Evolutionary conservation across 2,113 vertebrate species (phyloP).

Genomic region (Lasiurus cinereus): DNA sequence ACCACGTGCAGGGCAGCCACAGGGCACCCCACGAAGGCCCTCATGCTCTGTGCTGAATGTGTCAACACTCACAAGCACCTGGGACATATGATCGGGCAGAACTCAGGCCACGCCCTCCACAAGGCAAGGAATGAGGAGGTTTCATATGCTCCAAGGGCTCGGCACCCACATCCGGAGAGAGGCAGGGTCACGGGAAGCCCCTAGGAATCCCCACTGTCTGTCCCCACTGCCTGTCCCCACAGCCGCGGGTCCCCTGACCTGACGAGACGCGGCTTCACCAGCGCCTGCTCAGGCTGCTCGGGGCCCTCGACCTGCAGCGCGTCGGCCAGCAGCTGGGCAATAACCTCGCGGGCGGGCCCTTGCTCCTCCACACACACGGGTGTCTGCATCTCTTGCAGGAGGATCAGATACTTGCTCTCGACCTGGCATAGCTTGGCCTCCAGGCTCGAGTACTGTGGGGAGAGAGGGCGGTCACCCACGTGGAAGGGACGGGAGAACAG

Average conservation of each 20-base stretch:
- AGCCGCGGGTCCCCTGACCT: constrained; percentile 86
- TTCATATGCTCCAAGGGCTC: no score
- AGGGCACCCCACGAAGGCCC: no score
- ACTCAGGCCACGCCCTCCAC: no score
- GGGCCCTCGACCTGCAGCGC: constrained; percentile 93
- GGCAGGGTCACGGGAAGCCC: no score
- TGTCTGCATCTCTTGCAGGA: constrained; percentile 96
- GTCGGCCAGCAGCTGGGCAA: constrained; percentile 95
- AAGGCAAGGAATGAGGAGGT: not conserved
- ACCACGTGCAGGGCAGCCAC: no score
- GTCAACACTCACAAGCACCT: no score
- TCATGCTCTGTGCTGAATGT: no score
- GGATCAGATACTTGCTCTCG: constrained; percentile 97
- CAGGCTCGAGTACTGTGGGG: constrained; percentile 91
- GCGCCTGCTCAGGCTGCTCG: constrained; percentile 92
- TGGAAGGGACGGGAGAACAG: no score
- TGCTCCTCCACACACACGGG: constrained; percentile 94
- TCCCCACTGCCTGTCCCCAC: no score
- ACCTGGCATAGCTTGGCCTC: constrained; percentile 98
- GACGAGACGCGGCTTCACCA: constrained; percentile 94
- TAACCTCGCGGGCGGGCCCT: constrained; percentile 92
- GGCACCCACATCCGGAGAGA: not conserved
- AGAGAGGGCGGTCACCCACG: not conserved
- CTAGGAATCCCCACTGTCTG: no score
- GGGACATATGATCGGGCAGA: no score